These are phyloP conservation scores for Terebella lapidaria DNA, from an alignment of 2,888 invertebrate genomes.

Conservation along the genomic window DNA sequence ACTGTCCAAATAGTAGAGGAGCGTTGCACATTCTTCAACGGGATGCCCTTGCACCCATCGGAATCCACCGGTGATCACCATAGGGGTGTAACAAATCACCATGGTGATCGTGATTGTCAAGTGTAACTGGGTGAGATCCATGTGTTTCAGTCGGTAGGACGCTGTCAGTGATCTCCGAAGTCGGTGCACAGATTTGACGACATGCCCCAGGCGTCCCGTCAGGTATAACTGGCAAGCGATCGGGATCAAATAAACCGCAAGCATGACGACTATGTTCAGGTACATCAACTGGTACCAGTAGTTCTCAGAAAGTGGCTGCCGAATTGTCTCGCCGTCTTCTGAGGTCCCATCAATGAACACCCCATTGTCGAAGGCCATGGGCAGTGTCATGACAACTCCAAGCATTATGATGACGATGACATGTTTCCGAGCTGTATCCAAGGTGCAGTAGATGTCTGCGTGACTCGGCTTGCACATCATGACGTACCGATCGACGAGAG, in stretches of 20 bases:
- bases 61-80: background rate
- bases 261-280: constrained; percentile 6
- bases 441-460: constrained; percentile 5
- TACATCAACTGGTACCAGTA: constrained; percentile 15
- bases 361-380: constrained; percentile 15
- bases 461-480: constrained; percentile 9
- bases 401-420: constrained; percentile 9
- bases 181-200: constrained; percentile 5
- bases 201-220: background rate
- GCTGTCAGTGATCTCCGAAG: constrained; percentile 10
- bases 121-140: constrained; percentile 18
- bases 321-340: background rate
- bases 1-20: constrained; percentile 15
- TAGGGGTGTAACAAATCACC: constrained; percentile 17
- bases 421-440: constrained; percentile 6
- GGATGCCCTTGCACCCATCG: constrained; percentile 6
- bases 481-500: constrained; percentile 10
- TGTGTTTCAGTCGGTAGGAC: constrained; percentile 5
- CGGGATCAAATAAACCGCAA: constrained; percentile 11
- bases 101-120: constrained; percentile 13
- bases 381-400: constrained; percentile 12
- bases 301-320: constrained; percentile 5
- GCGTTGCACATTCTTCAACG: constrained; percentile 7
- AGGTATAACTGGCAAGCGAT: constrained; percentile 8
- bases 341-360: background rate